Evolutionary conservation across 2,797 vertebrate species (phyloP).

Genomic region (Rhabdomys pumilio): DNA sequence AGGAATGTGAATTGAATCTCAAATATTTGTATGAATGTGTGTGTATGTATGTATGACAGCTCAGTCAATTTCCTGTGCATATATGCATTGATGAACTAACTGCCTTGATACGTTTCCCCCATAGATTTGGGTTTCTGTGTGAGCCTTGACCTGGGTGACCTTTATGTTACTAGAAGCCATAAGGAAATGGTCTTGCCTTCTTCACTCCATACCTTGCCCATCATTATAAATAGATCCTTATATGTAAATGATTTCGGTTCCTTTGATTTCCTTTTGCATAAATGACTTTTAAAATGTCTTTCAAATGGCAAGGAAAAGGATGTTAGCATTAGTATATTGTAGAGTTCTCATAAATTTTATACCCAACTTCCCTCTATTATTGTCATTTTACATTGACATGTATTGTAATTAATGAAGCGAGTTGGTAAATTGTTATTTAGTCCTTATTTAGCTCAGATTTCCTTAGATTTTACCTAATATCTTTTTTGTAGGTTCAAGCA

Average conservation of each 20-base stretch:
- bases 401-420: conserved; percentile 49
- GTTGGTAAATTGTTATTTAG: conserved; percentile 25
- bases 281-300: conserved; percentile 32
- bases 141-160: conserved; percentile 18
- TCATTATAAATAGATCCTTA: conserved; percentile 37
- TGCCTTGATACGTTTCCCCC: background rate
- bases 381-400: conserved; percentile 28
- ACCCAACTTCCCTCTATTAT: background rate
- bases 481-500: conserved; percentile 1
- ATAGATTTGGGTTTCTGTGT: conserved; percentile 18
- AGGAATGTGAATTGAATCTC: conserved; percentile 44
- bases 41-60: background rate
- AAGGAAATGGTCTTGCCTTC: conserved; percentile 22
- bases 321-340: background rate
- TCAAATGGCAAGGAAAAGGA: background rate
- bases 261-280: conserved; percentile 52
- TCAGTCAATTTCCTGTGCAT: conserved; percentile 20
- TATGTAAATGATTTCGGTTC: background rate
- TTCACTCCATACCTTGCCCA: background rate
- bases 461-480: conserved; percentile 48
- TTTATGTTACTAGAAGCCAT: background rate
- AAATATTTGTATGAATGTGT: conserved; percentile 3
- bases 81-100: conserved; percentile 5
- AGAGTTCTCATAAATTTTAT: conserved; percentile 1
- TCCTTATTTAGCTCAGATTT: conserved; percentile 35